Percentiles rank a stretch among this genome's conserved stretches.
Conservation (phyloP, 2,113 vertebrate species). For the Guaruba guarouba region DNA sequence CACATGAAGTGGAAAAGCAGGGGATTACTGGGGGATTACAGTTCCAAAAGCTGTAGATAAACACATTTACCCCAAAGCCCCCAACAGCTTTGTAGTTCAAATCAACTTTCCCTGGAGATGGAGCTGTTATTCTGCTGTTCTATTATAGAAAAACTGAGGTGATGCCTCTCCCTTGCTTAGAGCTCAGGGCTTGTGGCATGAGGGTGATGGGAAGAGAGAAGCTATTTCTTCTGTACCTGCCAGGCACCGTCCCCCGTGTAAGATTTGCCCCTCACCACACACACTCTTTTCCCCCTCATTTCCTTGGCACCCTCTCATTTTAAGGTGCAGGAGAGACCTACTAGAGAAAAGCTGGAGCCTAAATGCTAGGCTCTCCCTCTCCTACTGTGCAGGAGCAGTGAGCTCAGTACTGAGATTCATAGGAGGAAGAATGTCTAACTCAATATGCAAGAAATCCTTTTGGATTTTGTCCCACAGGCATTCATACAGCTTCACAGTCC, state of each 20-base stretch:
- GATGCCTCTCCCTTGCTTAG: neutral
- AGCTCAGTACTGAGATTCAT: neutral
- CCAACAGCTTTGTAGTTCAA: neutral
- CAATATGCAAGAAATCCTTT: neutral
- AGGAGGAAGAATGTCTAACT: neutral
- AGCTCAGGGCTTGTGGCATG: rapidly evolving
- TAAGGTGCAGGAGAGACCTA: neutral
- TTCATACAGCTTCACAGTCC: neutral
- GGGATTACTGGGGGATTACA: neutral
- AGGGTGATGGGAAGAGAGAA: neutral
- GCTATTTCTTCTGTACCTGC: rapidly evolving
- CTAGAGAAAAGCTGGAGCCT: neutral
- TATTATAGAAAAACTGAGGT: neutral
- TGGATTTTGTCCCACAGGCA: neutral
- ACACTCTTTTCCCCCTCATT: neutral
- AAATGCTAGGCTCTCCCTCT: neutral
- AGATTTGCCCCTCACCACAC: neutral
- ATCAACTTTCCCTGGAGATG: neutral
- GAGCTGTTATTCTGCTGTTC: neutral
- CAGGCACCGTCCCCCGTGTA: neutral
- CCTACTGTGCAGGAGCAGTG: neutral
- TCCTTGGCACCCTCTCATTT: neutral
- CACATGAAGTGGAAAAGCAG: neutral
- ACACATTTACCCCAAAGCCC: neutral
- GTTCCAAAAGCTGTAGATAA: neutral